Evolutionary conservation across 1,140 invertebrate genomes (phyloP).

Genomic region (Melitaea cinxia): DNA sequence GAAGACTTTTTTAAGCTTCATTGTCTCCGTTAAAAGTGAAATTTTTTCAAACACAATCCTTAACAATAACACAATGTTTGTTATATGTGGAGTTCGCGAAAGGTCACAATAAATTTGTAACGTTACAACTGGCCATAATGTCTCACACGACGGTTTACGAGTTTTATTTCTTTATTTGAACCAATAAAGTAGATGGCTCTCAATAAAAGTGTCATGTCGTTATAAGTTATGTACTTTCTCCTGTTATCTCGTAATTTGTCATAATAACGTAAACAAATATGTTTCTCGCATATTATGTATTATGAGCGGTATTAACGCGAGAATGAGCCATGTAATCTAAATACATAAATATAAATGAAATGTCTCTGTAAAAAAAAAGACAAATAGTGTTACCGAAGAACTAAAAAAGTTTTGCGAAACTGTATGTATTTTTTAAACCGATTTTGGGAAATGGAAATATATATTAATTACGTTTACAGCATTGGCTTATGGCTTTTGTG

Average conservation of each 20-base stretch:
- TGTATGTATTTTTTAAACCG: too few relatives aligned
- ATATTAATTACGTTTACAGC: too few relatives aligned
- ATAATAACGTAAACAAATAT: slow-evolving; percentile 6
- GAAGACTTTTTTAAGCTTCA: too few relatives aligned
- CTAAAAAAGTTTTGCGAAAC: too few relatives aligned
- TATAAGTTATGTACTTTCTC: slow-evolving; percentile 9
- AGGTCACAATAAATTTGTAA: slow-evolving; percentile 21
- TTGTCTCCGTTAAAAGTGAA: neutral
- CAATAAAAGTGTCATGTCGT: slow-evolving; percentile 21
- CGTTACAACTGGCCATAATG: slow-evolving; percentile 12
- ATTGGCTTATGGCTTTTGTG: too few relatives aligned
- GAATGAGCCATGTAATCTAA: neutral
- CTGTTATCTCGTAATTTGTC: slow-evolving; percentile 2
- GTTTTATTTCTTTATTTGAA: slow-evolving; percentile 28
- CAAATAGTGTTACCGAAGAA: too few relatives aligned
- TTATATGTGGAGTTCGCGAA: slow-evolving; percentile 7
- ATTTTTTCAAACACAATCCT: neutral
- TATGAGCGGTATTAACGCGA: too few relatives aligned
- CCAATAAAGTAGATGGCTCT: slow-evolving; percentile 27
- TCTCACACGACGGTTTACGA: slow-evolving; percentile 12
- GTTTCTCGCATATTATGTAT: neutral
- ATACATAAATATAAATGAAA: too few relatives aligned
- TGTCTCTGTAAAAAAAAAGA: too few relatives aligned
- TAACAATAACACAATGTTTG: neutral
- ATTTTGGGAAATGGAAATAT: too few relatives aligned